Conservation (phyloP, 2,113 vertebrate species). For the Tychaedon coryphoeus region DNA sequence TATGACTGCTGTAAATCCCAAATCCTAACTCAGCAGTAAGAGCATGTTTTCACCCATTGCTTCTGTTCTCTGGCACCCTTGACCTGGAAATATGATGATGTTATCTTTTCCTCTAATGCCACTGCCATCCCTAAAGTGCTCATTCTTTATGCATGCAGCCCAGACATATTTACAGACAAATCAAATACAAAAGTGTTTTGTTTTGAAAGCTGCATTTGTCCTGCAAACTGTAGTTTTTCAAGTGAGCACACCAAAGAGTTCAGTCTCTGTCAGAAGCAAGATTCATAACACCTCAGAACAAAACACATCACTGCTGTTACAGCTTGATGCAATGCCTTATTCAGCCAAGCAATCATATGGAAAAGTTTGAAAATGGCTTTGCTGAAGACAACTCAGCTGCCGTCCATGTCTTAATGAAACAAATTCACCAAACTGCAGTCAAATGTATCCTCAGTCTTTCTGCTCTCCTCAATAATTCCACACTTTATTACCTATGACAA, state of each 20-base stretch:
- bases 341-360: not conserved
- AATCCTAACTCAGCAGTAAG: not conserved
- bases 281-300: conserved; percentile 1
- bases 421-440: not conserved
- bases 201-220: conserved; percentile 43
- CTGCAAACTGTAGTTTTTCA: not conserved
- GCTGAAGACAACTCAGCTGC: not conserved
- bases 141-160: not conserved
- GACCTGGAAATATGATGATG: not conserved
- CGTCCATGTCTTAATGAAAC: conserved; percentile 32
- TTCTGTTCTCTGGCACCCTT: not conserved
- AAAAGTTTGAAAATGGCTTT: conserved; percentile 15
- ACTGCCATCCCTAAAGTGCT: not conserved
- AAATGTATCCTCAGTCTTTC: not conserved
- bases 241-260: not conserved
- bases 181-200: conserved; percentile 13
- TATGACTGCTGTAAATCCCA: not conserved
- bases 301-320: not conserved
- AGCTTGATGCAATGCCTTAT: not conserved
- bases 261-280: conserved; percentile 21
- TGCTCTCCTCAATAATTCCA: not conserved
- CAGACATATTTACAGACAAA: conserved; percentile 20
- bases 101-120: not conserved
- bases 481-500: not conserved
- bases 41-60: not conserved